Conservation (phyloP, 2,888 invertebrate species). For the Acleris literana region DNA sequence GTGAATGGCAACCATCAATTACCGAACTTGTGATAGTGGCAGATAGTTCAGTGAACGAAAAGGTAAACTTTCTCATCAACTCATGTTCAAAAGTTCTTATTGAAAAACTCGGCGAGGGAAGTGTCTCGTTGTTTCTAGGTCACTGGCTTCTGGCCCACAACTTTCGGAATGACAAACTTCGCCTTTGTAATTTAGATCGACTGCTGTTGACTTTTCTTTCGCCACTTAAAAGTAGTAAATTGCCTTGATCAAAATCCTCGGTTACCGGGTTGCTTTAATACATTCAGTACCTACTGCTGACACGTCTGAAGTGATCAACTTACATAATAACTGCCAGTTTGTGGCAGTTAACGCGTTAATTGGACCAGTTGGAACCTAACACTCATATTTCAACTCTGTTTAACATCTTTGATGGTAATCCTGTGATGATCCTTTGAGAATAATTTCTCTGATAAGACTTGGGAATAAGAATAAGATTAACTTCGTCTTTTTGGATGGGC, state of each 20-base stretch:
- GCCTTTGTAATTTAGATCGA: conserved; percentile 57
- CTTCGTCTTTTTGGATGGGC: conserved; percentile 35
- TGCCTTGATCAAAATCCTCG: conserved; percentile 37
- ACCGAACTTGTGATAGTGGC: conserved; percentile 38
- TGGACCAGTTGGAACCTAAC: conserved; percentile 21
- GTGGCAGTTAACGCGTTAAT: conserved; percentile 5
- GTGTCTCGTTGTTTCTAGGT: conserved; percentile 62
- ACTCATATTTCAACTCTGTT: conserved; percentile 27
- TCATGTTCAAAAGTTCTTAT: conserved; percentile 63
- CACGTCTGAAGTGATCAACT: too few relatives aligned
- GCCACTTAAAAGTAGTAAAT: conserved; percentile 50
- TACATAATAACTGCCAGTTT: too few relatives aligned
- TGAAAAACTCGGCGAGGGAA: conserved; percentile 67
- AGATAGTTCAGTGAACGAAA: conserved; percentile 44
- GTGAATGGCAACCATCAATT: conserved; percentile 41
- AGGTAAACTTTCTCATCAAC: conserved; percentile 58
- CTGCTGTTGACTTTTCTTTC: conserved; percentile 50
- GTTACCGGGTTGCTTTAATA: conserved; percentile 16
- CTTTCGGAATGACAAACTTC: conserved; percentile 59
- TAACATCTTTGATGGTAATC: conserved; percentile 35
- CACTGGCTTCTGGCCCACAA: conserved; percentile 51
- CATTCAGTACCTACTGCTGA: too few relatives aligned
- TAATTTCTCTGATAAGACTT: conserved; percentile 31
- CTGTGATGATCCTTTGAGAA: conserved; percentile 32
- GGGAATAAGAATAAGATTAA: conserved; percentile 38